Conservation (phyloP, 2,113 vertebrate genomes). For the Microcebus tavaratra region DNA sequence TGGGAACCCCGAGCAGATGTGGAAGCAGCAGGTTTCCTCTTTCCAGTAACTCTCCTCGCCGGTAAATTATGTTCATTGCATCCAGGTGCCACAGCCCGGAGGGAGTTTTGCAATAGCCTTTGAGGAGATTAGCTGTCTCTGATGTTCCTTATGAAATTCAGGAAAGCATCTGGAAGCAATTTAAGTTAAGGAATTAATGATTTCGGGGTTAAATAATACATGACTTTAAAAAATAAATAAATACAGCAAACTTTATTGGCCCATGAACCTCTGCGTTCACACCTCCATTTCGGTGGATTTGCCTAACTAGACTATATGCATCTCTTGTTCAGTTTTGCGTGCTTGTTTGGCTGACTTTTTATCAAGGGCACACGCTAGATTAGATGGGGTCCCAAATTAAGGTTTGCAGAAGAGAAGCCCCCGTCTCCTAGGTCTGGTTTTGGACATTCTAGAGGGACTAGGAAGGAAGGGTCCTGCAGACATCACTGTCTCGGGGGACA, state of each 20-base stretch:
- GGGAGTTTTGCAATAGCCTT: slow-evolving; percentile 3
- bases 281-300: neutral
- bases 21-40: neutral
- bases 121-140: slow-evolving; percentile 57
- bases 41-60: neutral
- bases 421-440: neutral
- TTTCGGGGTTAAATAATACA: slow-evolving; percentile 57
- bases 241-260: neutral
- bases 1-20: neutral
- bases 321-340: neutral
- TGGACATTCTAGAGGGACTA: fast-evolving
- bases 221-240: slow-evolving; percentile 33
- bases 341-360: neutral
- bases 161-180: slow-evolving; percentile 70
- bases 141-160: slow-evolving; percentile 42
- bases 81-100: neutral
- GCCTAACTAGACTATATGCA: neutral
- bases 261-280: neutral
- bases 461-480: neutral
- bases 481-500: neutral
- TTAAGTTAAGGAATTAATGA: slow-evolving; percentile 59
- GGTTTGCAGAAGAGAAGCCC: neutral
- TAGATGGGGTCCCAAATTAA: neutral
- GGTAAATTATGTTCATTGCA: slow-evolving; percentile 60
- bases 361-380: neutral